Base-by-base conservation (phyloP, 53 echinoderm and acorn worm genomes). In the Pentamera pediparva region DNA sequence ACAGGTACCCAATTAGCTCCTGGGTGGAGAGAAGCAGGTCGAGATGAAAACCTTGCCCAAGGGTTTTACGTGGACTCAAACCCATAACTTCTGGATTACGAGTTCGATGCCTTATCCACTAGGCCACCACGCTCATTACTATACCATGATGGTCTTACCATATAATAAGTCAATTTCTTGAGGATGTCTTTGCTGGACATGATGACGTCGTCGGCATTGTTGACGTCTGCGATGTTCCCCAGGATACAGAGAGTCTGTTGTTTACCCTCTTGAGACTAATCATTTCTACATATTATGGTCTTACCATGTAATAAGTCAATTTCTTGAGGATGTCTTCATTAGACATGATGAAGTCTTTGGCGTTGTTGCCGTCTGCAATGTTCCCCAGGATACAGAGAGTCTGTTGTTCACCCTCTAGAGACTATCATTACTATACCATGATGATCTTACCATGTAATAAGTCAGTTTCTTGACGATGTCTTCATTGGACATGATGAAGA, bases 251-350 rank as follows among this genome's bases (percentile, higher is more conserved):
- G 54, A 1, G 96, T 96, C 88, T 96, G 98, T 69, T 96, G 91
- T 79, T 96, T 96, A 51, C 91, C 98, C 47, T 91, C 88, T 10
- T 91, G 91, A 19, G 91, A n/a, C n/a, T n/a, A n/a, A n/a, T n/a
- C n/a, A n/a, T n/a, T n/a, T n/a, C n/a, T n/a, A n/a, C n/a, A n/a
- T n/a, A n/a, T n/a, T n/a, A n/a, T n/a, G n/a, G n/a, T n/a, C 96
- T 90, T n/a, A 96, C 96, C 96, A 96, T 96, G 33, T 96, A 96
- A 37, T 92, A 91, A 5, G 96, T 96, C 35, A 96, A 74, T 75
- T 96, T 96, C 88, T 96, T 96, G 25, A 96, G 64, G 55, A 96
- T 90, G 38, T 96, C 96, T 65, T 96, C 96, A 76, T 96, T 91
- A 3, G 91, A 91, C 96, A 96, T 96, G 75, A 96, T 96, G 60